Evolutionary conservation across 2,888 invertebrate species (phyloP).

Genomic region (Sinopyrophorus schimmeli): DNA sequence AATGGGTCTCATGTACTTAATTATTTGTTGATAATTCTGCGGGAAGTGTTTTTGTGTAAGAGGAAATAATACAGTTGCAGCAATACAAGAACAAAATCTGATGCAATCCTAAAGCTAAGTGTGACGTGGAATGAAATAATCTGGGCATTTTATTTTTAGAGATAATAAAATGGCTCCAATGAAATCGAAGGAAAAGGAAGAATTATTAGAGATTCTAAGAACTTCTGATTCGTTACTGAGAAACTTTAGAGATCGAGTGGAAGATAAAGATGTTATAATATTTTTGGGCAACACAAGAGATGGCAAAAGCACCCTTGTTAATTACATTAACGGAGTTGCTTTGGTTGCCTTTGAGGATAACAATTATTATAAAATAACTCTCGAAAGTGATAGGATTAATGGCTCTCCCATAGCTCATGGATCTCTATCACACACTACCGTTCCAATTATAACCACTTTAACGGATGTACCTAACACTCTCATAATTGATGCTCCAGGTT

Average conservation of each 20-base stretch:
- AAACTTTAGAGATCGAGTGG: conserved; percentile 7
- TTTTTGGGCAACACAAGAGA: conserved; percentile 20
- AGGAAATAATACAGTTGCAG: too few species aligned
- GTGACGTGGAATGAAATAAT: too few species aligned
- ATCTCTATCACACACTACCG: conserved; percentile 14
- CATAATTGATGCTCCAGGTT: conserved; percentile 22
- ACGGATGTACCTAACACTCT: conserved; percentile 1
- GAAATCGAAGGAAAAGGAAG: conserved; percentile 10
- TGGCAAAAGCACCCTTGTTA: conserved; percentile 24
- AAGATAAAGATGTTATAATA: conserved; percentile 16
- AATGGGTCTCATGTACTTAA: too few species aligned
- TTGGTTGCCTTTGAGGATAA: conserved; percentile 11
- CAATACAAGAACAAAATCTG: too few species aligned
- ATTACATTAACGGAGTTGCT: conserved; percentile 7
- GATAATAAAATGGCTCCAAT: too few species aligned
- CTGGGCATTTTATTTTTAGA: too few species aligned
- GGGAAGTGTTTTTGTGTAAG: too few species aligned
- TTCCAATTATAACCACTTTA: conserved; percentile 9
- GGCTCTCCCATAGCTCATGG: conserved; percentile 16
- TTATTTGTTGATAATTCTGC: too few species aligned
- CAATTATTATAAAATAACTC: conserved; percentile 10
- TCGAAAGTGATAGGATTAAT: neutral
- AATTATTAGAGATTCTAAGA: conserved; percentile 14
- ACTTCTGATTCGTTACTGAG: conserved; percentile 13
- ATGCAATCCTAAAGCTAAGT: too few species aligned